Conservation (phyloP, 2,888 invertebrate genomes). For the Cerceris ruficornis region DNA sequence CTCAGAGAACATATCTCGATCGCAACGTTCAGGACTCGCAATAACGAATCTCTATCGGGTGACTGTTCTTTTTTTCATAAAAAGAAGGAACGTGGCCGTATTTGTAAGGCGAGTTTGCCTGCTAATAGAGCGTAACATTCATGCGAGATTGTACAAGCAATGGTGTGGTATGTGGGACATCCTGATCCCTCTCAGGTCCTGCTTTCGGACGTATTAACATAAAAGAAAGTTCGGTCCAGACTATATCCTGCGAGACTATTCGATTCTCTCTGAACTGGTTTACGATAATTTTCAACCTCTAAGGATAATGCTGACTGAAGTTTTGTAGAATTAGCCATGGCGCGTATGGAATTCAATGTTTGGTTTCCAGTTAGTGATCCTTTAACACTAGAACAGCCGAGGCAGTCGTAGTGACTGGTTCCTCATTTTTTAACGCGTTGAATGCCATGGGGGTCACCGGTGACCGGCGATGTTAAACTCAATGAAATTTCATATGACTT, state of each 20-base stretch:
- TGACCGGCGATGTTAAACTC: too few species aligned
- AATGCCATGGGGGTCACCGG: too few species aligned
- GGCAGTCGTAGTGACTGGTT: too few species aligned
- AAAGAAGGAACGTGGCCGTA: conserved; percentile 23
- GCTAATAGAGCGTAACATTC: conserved; percentile 65
- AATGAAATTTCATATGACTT: too few species aligned
- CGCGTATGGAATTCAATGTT: too few species aligned
- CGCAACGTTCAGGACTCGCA: conserved; percentile 1
- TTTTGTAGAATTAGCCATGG: not conserved
- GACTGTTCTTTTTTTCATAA: conserved; percentile 4
- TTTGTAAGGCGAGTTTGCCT: conserved; percentile 35
- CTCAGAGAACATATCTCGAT: conserved; percentile 23
- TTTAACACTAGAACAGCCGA: too few species aligned
- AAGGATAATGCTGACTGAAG: not conserved
- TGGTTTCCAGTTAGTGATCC: too few species aligned
- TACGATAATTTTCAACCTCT: not conserved
- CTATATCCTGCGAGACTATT: conserved; percentile 21
- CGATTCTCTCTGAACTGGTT: not conserved
- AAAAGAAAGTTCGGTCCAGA: conserved; percentile 51
- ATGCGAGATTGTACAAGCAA: conserved; percentile 41
- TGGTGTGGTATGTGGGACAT: conserved; percentile 62
- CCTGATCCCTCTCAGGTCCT: conserved; percentile 44
- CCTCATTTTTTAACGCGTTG: too few species aligned
- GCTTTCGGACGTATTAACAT: conserved; percentile 53
- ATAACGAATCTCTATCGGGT: conserved; percentile 13